Evolutionary conservation across 2,888 invertebrate species (phyloP).

Genomic region (Tenthredo livida): DNA sequence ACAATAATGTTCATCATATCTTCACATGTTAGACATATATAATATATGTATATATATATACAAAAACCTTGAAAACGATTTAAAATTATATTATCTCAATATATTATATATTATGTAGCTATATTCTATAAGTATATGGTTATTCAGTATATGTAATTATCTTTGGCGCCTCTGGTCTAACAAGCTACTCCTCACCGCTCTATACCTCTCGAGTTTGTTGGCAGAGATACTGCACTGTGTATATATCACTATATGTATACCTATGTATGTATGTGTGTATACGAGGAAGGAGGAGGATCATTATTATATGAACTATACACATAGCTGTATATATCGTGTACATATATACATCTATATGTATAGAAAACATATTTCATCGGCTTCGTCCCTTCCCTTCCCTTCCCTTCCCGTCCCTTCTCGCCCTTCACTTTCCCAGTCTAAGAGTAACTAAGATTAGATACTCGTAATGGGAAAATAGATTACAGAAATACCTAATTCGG

Average conservation of each 20-base stretch:
- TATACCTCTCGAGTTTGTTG: background rate
- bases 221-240: background rate
- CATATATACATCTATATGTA: background rate
- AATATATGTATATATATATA: too few relatives aligned
- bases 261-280: background rate
- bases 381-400: background rate
- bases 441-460: slow-evolving; percentile 9
- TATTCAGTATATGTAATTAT: background rate
- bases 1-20: background rate
- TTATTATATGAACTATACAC: background rate
- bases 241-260: background rate
- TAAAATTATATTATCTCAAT: background rate
- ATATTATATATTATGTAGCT: background rate
- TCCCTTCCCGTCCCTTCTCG: background rate
- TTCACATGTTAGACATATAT: too few relatives aligned
- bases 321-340: background rate
- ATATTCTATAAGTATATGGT: background rate
- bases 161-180: slow-evolving; percentile 14
- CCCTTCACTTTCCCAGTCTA: background rate
- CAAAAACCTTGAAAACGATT: background rate
- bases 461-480: background rate
- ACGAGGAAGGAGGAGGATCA: background rate
- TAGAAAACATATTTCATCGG: background rate
- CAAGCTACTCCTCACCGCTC: background rate
- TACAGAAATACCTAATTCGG: background rate